phyloP scores from a whole-genome alignment of 2,113 vertebrate genomes.

The Catharus minimus region DNA sequence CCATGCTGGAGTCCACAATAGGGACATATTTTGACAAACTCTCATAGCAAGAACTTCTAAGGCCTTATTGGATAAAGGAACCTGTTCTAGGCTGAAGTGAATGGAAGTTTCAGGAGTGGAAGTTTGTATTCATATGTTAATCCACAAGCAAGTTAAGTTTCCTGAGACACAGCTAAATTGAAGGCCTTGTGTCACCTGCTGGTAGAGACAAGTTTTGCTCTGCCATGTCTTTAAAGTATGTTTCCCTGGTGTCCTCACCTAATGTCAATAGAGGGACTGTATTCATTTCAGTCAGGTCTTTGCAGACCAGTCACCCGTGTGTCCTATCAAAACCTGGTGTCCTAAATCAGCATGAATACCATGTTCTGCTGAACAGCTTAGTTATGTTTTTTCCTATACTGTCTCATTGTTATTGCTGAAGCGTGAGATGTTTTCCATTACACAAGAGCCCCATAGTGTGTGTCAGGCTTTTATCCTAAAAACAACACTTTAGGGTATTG shows the following conservation, averaged over 20 bases:
- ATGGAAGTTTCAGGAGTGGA: background rate
- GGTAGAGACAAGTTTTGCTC: background rate
- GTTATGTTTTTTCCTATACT: background rate
- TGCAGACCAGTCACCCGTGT: background rate
- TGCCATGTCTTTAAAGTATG: background rate
- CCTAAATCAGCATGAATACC: background rate
- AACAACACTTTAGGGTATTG: background rate
- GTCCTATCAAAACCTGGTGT: background rate
- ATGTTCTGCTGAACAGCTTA: background rate
- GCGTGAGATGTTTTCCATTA: background rate
- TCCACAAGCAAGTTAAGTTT: background rate
- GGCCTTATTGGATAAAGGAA: background rate
- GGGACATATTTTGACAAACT: background rate
- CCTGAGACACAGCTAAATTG: background rate
- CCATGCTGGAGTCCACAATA: background rate
- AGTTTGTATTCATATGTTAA: background rate
- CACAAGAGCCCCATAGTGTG: background rate
- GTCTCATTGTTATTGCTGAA: background rate
- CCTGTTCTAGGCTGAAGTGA: background rate
- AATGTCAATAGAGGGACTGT: background rate
- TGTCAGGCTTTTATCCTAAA: background rate
- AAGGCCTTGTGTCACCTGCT: background rate
- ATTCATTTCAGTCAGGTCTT: background rate
- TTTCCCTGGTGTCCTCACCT: background rate
- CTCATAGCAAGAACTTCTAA: background rate